Conservation (phyloP, 1,140 invertebrate genomes). For the Stegodyphus mimosarum region DNA sequence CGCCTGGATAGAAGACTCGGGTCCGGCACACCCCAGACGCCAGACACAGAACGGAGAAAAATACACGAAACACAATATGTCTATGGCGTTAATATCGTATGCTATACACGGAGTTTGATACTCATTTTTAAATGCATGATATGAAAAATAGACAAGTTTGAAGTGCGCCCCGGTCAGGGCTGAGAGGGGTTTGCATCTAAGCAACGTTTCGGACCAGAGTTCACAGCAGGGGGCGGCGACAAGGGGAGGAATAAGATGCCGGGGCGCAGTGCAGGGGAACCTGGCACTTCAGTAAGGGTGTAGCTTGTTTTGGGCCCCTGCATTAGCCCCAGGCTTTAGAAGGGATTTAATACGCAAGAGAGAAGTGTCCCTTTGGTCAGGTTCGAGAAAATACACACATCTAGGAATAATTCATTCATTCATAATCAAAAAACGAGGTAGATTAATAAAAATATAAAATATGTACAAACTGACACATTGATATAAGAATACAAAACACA, state of each 20-base stretch:
- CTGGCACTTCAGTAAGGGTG: slow-evolving; percentile 61
- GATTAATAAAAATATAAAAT: slow-evolving; percentile 55
- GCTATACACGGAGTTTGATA: slow-evolving; percentile 50
- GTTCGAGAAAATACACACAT: slow-evolving; percentile 34
- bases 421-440: slow-evolving; percentile 46
- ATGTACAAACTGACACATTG: slow-evolving; percentile 50
- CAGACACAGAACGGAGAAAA: slow-evolving; percentile 49
- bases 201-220: slow-evolving; percentile 58
- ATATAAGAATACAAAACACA: too few relatives aligned
- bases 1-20: background rate
- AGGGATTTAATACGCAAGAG: slow-evolving; percentile 33
- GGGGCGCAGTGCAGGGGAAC: slow-evolving; percentile 21
- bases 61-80: slow-evolving; percentile 56
- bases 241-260: background rate
- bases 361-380: slow-evolving; percentile 54
- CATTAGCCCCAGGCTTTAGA: background rate
- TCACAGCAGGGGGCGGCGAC: slow-evolving; percentile 23
- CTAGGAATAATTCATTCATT: slow-evolving; percentile 19
- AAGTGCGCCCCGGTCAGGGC: slow-evolving; percentile 30
- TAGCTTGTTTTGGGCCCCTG: slow-evolving; percentile 57
- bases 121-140: slow-evolving; percentile 57
- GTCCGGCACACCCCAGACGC: background rate
- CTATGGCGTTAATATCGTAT: slow-evolving; percentile 41
- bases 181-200: slow-evolving; percentile 43
- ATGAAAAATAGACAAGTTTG: slow-evolving; percentile 60